Percentiles rank a stretch among this genome's conserved stretches.
phyloP scores from a whole-genome alignment of 2,797 vertebrate genomes.

The Artibeus jamaicensis region DNA sequence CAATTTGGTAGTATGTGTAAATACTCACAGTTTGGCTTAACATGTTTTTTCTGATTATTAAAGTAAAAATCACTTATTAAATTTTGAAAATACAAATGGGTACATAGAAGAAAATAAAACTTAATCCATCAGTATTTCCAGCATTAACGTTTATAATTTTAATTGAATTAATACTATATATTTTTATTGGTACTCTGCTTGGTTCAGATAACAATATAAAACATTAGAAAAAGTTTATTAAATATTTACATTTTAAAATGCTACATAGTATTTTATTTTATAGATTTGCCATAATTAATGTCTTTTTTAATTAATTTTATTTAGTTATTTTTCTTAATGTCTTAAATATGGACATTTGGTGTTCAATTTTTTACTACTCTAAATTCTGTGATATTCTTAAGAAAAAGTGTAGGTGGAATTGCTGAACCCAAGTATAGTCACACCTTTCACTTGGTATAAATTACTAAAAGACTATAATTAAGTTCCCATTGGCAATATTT shows the following conservation, averaged over 20 bases:
- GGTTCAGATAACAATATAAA: not conserved
- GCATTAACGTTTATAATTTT: not conserved
- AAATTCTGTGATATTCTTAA: conserved; percentile 4
- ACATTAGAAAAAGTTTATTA: not conserved
- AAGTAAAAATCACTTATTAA: not conserved
- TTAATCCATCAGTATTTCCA: not conserved
- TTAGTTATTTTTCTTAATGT: too few species aligned
- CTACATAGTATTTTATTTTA: not conserved
- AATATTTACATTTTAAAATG: not conserved
- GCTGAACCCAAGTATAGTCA: not conserved
- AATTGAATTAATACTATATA: not conserved
- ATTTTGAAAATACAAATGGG: conserved; percentile 17
- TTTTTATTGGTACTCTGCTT: not conserved
- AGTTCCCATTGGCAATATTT: not conserved
- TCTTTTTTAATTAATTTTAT: too few species aligned
- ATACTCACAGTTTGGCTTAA: not conserved
- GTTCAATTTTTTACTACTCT: not conserved
- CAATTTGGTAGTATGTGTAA: not conserved
- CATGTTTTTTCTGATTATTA: conserved; percentile 25
- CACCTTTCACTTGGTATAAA: not conserved
- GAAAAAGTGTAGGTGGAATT: not conserved
- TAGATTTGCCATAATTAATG: not conserved
- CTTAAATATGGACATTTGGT: not conserved
- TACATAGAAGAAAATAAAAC: not conserved
- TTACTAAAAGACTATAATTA: not conserved